These are phyloP conservation scores for Hemibagrus guttatus DNA, from an alignment of 2,797 vertebrate species.

Conservation along the genomic window DNA sequence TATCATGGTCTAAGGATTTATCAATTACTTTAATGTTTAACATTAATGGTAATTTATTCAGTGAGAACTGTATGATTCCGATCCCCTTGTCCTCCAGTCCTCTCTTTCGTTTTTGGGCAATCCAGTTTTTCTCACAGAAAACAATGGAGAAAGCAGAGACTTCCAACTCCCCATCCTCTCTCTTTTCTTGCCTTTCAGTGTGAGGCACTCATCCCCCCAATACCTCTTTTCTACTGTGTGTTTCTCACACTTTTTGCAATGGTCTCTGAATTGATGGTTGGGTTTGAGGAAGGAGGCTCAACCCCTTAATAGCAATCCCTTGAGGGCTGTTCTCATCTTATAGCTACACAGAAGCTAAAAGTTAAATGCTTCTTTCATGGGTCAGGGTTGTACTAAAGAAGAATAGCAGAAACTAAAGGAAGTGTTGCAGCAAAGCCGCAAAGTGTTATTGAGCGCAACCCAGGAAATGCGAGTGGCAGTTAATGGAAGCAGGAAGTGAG, in stretches of 20 bases:
- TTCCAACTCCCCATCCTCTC: slow-evolving; percentile 28
- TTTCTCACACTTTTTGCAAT: slow-evolving; percentile 53
- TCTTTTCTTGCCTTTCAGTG: slow-evolving; percentile 19
- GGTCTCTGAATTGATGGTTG: slow-evolving; percentile 31
- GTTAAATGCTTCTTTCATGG: slow-evolving; percentile 41
- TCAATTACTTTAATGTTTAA: neutral
- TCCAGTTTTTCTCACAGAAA: slow-evolving; percentile 46
- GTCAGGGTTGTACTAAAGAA: neutral
- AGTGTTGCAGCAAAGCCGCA: slow-evolving; percentile 4
- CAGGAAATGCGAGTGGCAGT: slow-evolving; percentile 29
- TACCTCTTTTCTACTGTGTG: slow-evolving; percentile 29
- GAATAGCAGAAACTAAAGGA: slow-evolving; percentile 8
- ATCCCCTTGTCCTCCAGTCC: neutral
- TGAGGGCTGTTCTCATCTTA: slow-evolving; percentile 37
- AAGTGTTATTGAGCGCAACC: neutral
- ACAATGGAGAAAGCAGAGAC: slow-evolving; percentile 40
- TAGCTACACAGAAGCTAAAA: slow-evolving; percentile 42
- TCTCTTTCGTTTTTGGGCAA: slow-evolving; percentile 27
- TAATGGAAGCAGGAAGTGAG: slow-evolving; percentile 29
- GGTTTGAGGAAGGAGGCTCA: slow-evolving; percentile 29
- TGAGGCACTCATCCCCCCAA: slow-evolving; percentile 5
- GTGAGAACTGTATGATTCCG: neutral
- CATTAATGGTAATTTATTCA: slow-evolving; percentile 34
- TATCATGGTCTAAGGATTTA: neutral
- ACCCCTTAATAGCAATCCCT: slow-evolving; percentile 12